These are phyloP conservation scores for Cervus canadensis DNA, from an alignment of 2,113 vertebrate species.

Conservation along the genomic window DNA sequence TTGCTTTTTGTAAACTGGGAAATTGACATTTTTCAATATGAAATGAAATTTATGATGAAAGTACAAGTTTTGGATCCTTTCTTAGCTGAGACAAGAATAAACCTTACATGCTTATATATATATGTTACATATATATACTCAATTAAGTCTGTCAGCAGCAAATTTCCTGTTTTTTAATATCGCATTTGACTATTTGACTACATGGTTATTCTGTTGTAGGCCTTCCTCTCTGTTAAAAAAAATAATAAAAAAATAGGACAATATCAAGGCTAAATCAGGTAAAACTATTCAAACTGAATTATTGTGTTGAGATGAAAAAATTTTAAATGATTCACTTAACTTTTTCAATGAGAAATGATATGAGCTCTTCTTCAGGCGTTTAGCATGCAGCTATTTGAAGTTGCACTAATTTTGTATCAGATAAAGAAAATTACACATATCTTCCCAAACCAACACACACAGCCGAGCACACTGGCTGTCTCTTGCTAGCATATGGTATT, in stretches of 20 bases:
- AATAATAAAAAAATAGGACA: not conserved
- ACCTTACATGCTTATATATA: not conserved
- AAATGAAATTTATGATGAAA: not conserved
- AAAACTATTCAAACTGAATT: conserved; percentile 34
- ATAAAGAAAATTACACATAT: conserved; percentile 61
- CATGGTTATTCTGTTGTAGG: not conserved
- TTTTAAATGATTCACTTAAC: conserved; percentile 38
- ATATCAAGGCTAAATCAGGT: not conserved
- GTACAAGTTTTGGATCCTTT: not conserved
- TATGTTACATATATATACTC: not conserved
- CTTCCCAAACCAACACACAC: conserved; percentile 42
- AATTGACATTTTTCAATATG: not conserved
- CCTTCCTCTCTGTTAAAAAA: not conserved
- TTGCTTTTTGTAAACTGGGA: not conserved
- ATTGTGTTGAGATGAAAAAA: conserved; percentile 7
- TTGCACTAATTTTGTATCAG: conserved; percentile 61
- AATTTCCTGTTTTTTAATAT: not conserved
- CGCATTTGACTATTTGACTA: not conserved
- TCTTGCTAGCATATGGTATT: conserved; percentile 82
- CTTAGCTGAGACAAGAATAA: not conserved
- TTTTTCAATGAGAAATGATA: conserved; percentile 53
- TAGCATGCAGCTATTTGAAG: conserved; percentile 51
- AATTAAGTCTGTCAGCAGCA: not conserved
- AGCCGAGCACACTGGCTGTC: conserved; percentile 56
- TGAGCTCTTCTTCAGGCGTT: conserved; percentile 33